Conservation (phyloP, 2,113 vertebrate genomes). For the Orthonyx spaldingii region DNA sequence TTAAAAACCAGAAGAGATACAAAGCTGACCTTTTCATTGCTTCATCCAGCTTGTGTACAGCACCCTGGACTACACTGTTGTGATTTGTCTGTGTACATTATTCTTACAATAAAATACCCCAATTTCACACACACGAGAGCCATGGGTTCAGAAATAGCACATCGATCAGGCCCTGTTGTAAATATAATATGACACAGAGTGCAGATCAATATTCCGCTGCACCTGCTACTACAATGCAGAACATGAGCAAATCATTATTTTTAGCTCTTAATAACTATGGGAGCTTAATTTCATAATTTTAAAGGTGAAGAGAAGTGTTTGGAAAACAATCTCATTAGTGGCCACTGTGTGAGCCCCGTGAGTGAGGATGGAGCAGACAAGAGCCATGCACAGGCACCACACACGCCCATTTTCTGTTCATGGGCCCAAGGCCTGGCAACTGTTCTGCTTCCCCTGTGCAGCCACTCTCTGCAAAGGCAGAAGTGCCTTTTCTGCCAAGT, state of each 20-base stretch:
- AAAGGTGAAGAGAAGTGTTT: background rate
- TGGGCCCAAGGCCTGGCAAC: background rate
- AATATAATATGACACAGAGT: background rate
- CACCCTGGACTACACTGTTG: background rate
- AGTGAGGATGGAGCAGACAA: background rate
- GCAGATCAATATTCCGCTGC: background rate
- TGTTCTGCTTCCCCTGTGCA: background rate
- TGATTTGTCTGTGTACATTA: background rate
- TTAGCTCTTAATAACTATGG: background rate
- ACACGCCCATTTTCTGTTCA: rapidly evolving
- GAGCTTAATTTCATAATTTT: constrained; percentile 34
- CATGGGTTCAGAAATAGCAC: constrained; percentile 4
- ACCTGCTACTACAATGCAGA: background rate
- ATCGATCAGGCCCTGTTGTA: constrained; percentile 43
- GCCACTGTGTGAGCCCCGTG: background rate
- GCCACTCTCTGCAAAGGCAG: background rate
- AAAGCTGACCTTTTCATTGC: background rate
- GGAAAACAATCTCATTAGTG: background rate
- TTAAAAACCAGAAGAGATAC: background rate
- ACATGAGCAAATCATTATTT: constrained; percentile 9
- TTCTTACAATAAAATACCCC: constrained; percentile 11
- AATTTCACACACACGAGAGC: background rate
- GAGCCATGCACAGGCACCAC: background rate
- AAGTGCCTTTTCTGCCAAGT: background rate
- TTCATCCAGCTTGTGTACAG: background rate